These are phyloP conservation scores for Cyclura pinguis DNA, from an alignment of 2,797 vertebrate species.

Conservation along the genomic window DNA sequence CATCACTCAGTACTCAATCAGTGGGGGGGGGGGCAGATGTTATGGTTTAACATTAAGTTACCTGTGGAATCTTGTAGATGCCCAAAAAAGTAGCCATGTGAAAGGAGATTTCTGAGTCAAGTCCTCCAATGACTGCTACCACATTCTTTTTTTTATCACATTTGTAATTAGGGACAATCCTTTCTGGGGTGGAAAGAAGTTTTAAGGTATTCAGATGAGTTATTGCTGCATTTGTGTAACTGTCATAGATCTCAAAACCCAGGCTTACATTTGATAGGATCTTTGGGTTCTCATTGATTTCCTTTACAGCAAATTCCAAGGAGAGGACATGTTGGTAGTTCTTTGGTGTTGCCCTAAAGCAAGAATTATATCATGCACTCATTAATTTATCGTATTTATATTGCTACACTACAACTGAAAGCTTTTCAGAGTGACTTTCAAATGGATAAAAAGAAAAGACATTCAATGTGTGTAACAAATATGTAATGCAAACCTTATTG, in stretches of 20 bases:
- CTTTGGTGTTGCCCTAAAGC: background rate
- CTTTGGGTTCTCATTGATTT: background rate
- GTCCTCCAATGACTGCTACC: conserved; percentile 2
- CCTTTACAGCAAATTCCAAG: conserved; percentile 7
- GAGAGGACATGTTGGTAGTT: background rate
- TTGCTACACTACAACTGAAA: background rate
- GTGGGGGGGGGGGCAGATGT: too few relatives aligned
- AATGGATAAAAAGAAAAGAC: background rate
- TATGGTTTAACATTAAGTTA: background rate
- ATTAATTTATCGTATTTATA: background rate
- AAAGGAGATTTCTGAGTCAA: background rate
- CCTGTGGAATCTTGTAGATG: conserved; percentile 33
- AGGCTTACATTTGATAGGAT: background rate
- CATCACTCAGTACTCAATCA: background rate
- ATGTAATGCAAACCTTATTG: too few relatives aligned
- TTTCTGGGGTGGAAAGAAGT: background rate
- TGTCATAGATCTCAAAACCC: background rate
- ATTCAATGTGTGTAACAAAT: background rate
- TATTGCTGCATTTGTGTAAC: background rate
- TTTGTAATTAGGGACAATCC: background rate
- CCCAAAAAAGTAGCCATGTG: background rate
- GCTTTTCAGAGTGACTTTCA: background rate
- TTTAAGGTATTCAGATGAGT: background rate
- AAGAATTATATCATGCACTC: background rate
- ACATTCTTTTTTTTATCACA: background rate